Conservation (phyloP, 2,888 invertebrate species). For the Drosophila pullipes region DNA sequence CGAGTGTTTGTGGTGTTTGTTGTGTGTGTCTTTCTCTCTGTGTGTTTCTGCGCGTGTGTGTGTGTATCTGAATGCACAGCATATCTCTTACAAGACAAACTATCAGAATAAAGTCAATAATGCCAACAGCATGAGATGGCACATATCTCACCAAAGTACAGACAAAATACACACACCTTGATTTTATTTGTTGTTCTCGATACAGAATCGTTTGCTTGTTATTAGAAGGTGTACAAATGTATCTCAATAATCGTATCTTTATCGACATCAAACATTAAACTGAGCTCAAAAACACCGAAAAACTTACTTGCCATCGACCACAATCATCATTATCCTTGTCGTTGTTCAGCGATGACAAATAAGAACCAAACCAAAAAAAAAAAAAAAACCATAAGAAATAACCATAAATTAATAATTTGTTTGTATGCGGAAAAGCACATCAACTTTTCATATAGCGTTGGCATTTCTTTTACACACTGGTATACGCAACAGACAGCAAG, state of each 20-base stretch:
- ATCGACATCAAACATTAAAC: constrained; percentile 19
- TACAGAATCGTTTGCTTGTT: constrained; percentile 33
- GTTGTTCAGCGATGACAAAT: constrained; percentile 24
- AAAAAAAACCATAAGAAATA: constrained; percentile 6
- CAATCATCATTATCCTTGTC: constrained; percentile 16
- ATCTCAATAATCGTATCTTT: constrained; percentile 37
- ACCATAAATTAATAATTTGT: constrained; percentile 17
- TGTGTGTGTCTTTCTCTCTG: constrained; percentile 1
- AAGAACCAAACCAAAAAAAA: constrained; percentile 32
- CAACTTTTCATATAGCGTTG: not conserved
- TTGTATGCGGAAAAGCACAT: constrained; percentile 3
- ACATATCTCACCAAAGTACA: constrained; percentile 30
- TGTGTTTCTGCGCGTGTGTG: constrained; percentile 2
- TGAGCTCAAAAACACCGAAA: constrained; percentile 11
- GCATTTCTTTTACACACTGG: constrained; percentile 32
- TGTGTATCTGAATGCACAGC: constrained; percentile 20
- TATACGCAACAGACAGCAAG: constrained; percentile 42
- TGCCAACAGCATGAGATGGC: constrained; percentile 54
- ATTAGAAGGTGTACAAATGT: constrained; percentile 19
- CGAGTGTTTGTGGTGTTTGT: constrained; percentile 9
- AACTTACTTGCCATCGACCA: constrained; percentile 16
- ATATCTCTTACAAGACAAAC: constrained; percentile 59
- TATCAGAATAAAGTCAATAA: constrained; percentile 65
- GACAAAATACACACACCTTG: constrained; percentile 49
- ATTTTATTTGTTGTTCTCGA: constrained; percentile 30